phyloP scores from a whole-genome alignment of 2,888 invertebrate genomes.

The Drosophila subquinaria region DNA sequence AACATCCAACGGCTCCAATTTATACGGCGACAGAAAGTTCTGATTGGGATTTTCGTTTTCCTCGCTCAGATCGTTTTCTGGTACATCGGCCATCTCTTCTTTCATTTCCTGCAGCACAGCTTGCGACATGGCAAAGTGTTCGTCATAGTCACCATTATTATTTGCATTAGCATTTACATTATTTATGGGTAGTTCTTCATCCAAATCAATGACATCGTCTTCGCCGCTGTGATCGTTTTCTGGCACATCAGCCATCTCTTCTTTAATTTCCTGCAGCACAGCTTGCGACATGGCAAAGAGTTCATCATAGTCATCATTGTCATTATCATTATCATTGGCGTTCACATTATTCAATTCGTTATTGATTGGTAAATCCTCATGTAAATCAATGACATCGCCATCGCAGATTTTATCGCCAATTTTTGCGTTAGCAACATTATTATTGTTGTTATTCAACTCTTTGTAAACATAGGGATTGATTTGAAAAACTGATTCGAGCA shows the following conservation, averaged over 20 bases:
- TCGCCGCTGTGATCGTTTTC: no score
- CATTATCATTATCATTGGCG: background rate
- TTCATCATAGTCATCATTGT: no score
- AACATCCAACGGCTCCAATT: slow-evolving; percentile 21
- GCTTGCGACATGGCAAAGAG: no score
- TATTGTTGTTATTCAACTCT: slow-evolving; percentile 47
- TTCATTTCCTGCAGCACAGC: slow-evolving; percentile 79
- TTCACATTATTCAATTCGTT: background rate
- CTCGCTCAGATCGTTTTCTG: slow-evolving; percentile 22
- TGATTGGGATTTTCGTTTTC: slow-evolving; percentile 32
- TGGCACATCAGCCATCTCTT: no score
- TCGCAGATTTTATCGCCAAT: slow-evolving; percentile 39
- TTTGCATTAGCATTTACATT: background rate
- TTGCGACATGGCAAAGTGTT: slow-evolving; percentile 77
- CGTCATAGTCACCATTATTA: slow-evolving; percentile 65
- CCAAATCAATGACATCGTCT: slow-evolving; percentile 37
- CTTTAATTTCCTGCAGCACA: no score
- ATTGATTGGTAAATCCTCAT: slow-evolving; percentile 1
- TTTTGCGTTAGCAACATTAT: background rate
- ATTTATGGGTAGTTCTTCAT: background rate
- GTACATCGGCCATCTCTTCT: slow-evolving; percentile 67
- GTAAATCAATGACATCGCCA: slow-evolving; percentile 59
- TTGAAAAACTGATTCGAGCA: slow-evolving; percentile 63
- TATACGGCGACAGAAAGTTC: slow-evolving; percentile 14
- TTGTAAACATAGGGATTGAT: slow-evolving; percentile 77